Evolutionary conservation across 2,797 vertebrate species (phyloP).

Genomic region (Lutjanus argentimaculatus): DNA sequence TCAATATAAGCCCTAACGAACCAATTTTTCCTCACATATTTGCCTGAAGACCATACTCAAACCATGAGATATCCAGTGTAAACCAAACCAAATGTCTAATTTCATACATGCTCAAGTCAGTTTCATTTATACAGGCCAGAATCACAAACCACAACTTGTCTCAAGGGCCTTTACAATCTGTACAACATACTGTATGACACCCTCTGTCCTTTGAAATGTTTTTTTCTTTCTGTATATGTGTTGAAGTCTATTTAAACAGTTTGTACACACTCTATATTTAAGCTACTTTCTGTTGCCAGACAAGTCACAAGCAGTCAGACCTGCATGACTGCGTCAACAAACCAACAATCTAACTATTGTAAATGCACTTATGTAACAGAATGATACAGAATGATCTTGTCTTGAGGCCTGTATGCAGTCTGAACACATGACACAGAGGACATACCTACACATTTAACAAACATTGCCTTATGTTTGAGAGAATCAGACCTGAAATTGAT

Average conservation of each 20-base stretch:
- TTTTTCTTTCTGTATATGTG: not conserved
- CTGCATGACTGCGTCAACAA: not conserved
- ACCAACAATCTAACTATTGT: conserved; percentile 23
- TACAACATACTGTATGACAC: too few relatives aligned
- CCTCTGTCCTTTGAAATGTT: too few relatives aligned
- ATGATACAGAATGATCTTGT: not conserved
- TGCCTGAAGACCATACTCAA: not conserved
- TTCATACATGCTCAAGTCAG: not conserved
- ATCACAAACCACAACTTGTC: too few relatives aligned
- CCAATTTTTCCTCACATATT: not conserved
- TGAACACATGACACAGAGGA: conserved; percentile 38
- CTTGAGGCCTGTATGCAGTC: conserved; percentile 7
- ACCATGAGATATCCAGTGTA: not conserved
- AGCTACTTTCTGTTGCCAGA: not conserved
- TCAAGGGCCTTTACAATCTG: too few relatives aligned
- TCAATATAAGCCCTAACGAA: not conserved
- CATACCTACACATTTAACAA: conserved; percentile 6
- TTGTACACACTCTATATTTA: not conserved
- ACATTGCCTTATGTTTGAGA: not conserved
- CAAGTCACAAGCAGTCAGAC: conserved; percentile 10
- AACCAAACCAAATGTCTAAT: not conserved
- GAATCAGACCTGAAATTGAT: conserved; percentile 11
- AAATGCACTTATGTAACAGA: conserved; percentile 33
- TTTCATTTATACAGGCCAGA: too few relatives aligned
- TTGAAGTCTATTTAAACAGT: not conserved